Evolutionary conservation across 2,797 vertebrate genomes (phyloP).

Genomic region (Acomys russatus): DNA sequence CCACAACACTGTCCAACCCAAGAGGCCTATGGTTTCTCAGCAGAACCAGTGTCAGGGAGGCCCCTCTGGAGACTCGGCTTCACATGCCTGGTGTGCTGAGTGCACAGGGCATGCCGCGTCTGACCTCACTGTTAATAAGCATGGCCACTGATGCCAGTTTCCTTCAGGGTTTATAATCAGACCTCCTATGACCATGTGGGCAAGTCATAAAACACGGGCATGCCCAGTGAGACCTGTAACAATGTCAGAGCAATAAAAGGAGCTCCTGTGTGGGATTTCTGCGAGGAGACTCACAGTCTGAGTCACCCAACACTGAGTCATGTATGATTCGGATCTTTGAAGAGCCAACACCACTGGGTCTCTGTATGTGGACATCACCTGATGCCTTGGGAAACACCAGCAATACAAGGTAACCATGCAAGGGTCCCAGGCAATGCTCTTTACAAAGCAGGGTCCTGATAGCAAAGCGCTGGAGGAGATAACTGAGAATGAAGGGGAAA

Average conservation of each 20-base stretch:
- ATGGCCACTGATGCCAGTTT: constrained; percentile 37
- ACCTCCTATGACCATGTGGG: background rate
- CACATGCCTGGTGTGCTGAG: background rate
- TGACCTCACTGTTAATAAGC: constrained; percentile 56
- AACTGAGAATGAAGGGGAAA: background rate
- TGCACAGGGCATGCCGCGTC: constrained; percentile 2
- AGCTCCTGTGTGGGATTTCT: constrained; percentile 17
- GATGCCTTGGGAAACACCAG: background rate
- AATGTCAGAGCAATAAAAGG: constrained; percentile 6
- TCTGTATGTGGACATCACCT: background rate
- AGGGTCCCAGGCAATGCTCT: background rate
- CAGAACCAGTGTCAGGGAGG: constrained; percentile 12
- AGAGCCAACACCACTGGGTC: background rate
- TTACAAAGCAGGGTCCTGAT: background rate
- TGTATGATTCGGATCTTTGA: background rate
- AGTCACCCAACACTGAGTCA: constrained; percentile 64
- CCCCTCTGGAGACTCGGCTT: background rate
- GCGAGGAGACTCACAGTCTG: constrained; percentile 23
- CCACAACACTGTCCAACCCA: background rate
- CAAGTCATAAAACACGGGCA: constrained; percentile 48
- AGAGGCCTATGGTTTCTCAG: constrained; percentile 12
- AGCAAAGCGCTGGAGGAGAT: background rate
- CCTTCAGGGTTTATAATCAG: constrained; percentile 59
- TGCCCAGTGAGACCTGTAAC: constrained; percentile 14
- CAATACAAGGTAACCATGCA: background rate